A percentile compares a stretch with the other conserved stretches of the same genome.
Evolutionary conservation across 2,113 vertebrate species (phyloP).

Genomic region (Oncorhynchus keta): DNA sequence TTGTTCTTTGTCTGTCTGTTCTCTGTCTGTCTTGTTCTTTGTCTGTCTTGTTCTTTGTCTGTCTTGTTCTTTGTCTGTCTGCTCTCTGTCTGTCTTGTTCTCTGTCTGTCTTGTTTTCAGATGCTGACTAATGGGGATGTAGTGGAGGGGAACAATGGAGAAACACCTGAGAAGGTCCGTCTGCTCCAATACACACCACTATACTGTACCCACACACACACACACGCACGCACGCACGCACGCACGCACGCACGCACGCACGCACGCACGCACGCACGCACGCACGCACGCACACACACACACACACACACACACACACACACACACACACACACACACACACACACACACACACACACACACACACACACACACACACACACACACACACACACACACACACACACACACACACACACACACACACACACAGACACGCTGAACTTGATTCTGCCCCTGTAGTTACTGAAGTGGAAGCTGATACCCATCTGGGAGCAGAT

Average conservation of each 20-base stretch:
- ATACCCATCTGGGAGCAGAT: neutral
- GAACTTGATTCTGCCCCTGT: neutral
- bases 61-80: neutral
- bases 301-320: no score
- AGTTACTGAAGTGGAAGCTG: slow-evolving; percentile 2
- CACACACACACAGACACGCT: neutral
- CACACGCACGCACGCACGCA: no score
- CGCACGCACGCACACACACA: no score
- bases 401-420: neutral
- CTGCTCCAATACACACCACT: neutral
- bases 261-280: no score
- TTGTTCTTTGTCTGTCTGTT: neutral
- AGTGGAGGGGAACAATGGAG: slow-evolving; percentile 24
- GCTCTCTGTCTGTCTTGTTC: neutral
- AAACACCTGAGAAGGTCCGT: slow-evolving; percentile 54
- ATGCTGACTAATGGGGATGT: slow-evolving; percentile 31
- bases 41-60: neutral
- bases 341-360: neutral
- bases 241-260: no score
- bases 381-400: neutral
- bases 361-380: neutral
- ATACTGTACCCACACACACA: neutral
- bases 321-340: neutral
- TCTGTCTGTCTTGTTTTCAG: slow-evolving; percentile 15
- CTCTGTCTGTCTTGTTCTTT: neutral